A percentile compares a stretch with the other conserved stretches of the same genome.
Conservation (phyloP, 2,888 invertebrate species). For the Hermaeophaga mercurialis region DNA sequence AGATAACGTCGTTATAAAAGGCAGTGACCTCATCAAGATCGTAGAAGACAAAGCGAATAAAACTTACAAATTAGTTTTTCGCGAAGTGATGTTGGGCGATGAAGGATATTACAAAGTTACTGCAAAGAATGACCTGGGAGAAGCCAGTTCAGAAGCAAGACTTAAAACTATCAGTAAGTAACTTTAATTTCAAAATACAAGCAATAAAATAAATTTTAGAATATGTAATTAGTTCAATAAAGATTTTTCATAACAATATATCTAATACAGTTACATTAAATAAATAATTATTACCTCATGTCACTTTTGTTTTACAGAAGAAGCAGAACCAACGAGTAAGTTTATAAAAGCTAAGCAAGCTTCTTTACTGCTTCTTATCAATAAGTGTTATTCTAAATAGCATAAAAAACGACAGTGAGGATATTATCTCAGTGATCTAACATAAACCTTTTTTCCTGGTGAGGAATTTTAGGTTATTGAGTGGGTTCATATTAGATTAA, state of each 20-base stretch:
- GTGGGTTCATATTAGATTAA: too few species aligned
- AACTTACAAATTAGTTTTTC: slow-evolving; percentile 73
- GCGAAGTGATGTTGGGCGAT: slow-evolving; percentile 72
- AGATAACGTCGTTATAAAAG: slow-evolving; percentile 67
- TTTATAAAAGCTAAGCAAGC: slow-evolving; percentile 32
- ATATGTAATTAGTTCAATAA: too few species aligned
- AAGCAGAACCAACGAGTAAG: slow-evolving; percentile 55
- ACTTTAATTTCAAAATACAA: not conserved
- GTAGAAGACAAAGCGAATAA: slow-evolving; percentile 67
- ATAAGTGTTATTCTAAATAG: too few species aligned
- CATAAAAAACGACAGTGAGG: too few species aligned
- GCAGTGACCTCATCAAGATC: slow-evolving; percentile 64
- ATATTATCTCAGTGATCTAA: too few species aligned
- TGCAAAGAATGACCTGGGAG: slow-evolving; percentile 79
- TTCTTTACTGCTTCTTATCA: slow-evolving; percentile 19
- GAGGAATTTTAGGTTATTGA: too few species aligned
- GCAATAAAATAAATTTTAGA: too few species aligned
- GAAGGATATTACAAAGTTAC: slow-evolving; percentile 78
- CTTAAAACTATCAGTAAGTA: slow-evolving; percentile 75
- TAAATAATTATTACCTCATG: not conserved
- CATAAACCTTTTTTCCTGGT: too few species aligned
- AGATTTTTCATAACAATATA: too few species aligned
- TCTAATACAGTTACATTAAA: not conserved
- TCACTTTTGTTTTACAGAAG: slow-evolving; percentile 49
- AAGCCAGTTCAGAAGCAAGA: slow-evolving; percentile 69